Evolutionary conservation across 2,113 vertebrate genomes (phyloP).

Genomic region (Entelurus aequoreus): DNA sequence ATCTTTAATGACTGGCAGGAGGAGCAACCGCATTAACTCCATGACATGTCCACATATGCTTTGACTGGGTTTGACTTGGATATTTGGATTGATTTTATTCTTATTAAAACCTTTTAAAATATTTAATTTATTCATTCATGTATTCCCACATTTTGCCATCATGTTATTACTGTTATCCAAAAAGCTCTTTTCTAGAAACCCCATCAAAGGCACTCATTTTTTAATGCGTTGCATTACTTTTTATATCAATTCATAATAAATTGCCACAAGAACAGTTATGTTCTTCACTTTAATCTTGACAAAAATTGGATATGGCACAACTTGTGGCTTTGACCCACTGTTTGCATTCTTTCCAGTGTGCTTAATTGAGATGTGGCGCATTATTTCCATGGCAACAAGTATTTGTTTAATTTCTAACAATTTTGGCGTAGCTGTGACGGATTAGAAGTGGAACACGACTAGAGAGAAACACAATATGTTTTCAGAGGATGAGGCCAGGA

Average conservation of each 20-base stretch:
- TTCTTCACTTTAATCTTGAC: neutral
- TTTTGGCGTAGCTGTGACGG: neutral
- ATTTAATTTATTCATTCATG: too few species aligned
- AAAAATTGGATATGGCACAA: neutral
- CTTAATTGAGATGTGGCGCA: slow-evolving; percentile 1
- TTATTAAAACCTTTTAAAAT: too few species aligned
- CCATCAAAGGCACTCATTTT: neutral
- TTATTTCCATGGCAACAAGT: slow-evolving; percentile 22
- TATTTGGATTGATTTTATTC: too few species aligned
- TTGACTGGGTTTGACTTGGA: too few species aligned
- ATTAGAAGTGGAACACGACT: slow-evolving; percentile 14
- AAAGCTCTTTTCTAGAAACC: neutral
- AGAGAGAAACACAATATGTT: slow-evolving; percentile 27
- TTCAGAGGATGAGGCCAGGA: neutral
- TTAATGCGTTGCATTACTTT: neutral
- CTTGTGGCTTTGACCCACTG: neutral
- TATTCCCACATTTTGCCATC: neutral
- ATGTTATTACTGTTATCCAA: neutral
- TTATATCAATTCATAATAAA: neutral
- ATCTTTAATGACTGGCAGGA: too few species aligned
- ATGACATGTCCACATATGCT: too few species aligned
- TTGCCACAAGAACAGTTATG: neutral
- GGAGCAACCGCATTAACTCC: too few species aligned
- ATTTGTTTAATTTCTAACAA: slow-evolving; percentile 19
- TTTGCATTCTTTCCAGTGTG: slow-evolving; percentile 1